Conservation (phyloP, 2,888 invertebrate genomes). For the Hedychridium roseum region DNA sequence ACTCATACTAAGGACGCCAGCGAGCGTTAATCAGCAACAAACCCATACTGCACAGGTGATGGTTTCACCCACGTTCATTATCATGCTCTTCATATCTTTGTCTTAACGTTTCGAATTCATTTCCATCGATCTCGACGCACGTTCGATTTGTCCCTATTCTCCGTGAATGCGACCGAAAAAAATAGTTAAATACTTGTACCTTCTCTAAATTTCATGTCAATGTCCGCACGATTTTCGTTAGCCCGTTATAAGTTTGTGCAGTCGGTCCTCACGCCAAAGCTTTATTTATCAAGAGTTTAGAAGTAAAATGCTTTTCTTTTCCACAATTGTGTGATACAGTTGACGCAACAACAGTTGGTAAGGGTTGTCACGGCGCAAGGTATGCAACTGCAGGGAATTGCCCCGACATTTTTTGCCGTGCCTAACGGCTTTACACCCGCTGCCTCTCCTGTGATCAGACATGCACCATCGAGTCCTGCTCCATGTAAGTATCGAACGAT, state of each 20-base stretch:
- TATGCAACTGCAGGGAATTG: conserved; percentile 66
- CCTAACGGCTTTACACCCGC: conserved; percentile 61
- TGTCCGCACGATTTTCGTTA: too few relatives aligned
- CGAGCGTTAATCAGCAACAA: conserved; percentile 64
- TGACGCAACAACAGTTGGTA: conserved; percentile 67
- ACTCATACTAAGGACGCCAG: conserved; percentile 74
- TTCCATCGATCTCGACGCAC: too few relatives aligned
- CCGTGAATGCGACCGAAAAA: too few relatives aligned
- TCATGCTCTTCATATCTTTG: conserved; percentile 17
- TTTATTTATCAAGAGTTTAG: too few relatives aligned
- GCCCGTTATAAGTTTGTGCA: too few relatives aligned
- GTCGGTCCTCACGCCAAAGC: too few relatives aligned
- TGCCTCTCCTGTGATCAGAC: conserved; percentile 59
- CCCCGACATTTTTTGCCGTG: conserved; percentile 61
- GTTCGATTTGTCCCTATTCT: too few relatives aligned
- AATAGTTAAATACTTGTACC: too few relatives aligned
- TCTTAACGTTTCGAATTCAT: too few relatives aligned
- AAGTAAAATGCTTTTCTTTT: too few relatives aligned
- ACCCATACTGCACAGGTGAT: conserved; percentile 64
- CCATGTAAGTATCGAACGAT: conserved; percentile 48
- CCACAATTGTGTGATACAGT: conserved; percentile 46
- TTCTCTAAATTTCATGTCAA: too few relatives aligned
- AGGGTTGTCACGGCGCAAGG: conserved; percentile 72
- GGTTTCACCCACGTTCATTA: conserved; percentile 54
- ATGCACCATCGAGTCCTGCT: conserved; percentile 60